Evolutionary conservation across 2,888 invertebrate species (phyloP).

Genomic region (Chrysolina oricalcia): DNA sequence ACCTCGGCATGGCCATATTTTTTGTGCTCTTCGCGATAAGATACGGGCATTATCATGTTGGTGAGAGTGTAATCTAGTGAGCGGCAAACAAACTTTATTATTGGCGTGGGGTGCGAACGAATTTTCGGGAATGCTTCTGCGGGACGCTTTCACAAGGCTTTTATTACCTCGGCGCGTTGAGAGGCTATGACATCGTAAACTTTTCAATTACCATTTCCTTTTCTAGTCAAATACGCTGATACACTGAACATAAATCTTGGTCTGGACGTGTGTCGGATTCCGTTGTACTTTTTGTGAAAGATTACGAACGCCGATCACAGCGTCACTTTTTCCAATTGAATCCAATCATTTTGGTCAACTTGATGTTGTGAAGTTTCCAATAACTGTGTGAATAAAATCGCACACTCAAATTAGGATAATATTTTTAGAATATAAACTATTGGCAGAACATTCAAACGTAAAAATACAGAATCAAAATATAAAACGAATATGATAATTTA

Average conservation of each 20-base stretch:
- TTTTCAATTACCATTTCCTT: conserved; percentile 16
- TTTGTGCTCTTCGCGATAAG: conserved; percentile 58
- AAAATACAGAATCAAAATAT: too few species aligned
- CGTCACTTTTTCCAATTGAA: too few species aligned
- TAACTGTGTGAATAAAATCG: too few species aligned
- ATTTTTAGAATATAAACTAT: too few species aligned
- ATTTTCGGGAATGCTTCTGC: conserved; percentile 18
- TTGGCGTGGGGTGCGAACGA: conserved; percentile 30
- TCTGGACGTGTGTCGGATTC: neutral
- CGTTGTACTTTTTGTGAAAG: too few species aligned
- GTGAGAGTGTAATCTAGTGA: conserved; percentile 55
- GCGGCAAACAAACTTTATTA: conserved; percentile 47
- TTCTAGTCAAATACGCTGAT: conserved; percentile 13
- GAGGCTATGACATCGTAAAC: conserved; percentile 14
- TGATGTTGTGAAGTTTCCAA: too few species aligned
- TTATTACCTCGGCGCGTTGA: conserved; percentile 22
- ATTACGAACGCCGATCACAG: too few species aligned
- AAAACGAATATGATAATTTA: too few species aligned
- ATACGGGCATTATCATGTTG: conserved; percentile 58
- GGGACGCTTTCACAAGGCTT: conserved; percentile 23
- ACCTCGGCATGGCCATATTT: conserved; percentile 62
- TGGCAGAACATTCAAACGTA: too few species aligned
- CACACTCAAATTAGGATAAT: too few species aligned
- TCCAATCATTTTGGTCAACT: too few species aligned
- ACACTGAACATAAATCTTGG: neutral